Evolutionary conservation across 2,797 vertebrate genomes (phyloP).

Genomic region (Hydrocynus forskahlii): DNA sequence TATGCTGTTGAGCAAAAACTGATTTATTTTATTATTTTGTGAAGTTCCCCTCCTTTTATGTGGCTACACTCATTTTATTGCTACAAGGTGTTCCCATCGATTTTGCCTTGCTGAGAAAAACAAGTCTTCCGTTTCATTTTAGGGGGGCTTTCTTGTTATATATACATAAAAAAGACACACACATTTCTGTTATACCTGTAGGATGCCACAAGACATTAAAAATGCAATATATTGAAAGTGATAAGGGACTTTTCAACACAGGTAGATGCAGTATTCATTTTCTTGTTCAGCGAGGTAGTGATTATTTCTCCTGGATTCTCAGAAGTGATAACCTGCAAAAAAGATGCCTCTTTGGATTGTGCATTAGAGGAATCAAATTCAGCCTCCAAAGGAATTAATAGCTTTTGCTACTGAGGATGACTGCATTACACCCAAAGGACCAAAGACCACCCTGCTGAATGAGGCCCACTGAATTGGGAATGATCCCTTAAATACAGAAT

Average conservation of each 20-base stretch:
- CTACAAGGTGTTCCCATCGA: slow-evolving; percentile 42
- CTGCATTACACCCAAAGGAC: slow-evolving; percentile 2
- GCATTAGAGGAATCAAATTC: slow-evolving; percentile 59
- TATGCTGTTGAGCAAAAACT: slow-evolving; percentile 10
- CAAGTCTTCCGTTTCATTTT: slow-evolving; percentile 28
- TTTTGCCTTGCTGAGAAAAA: slow-evolving; percentile 46
- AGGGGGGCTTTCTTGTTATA: slow-evolving; percentile 25
- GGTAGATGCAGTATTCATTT: slow-evolving; percentile 59
- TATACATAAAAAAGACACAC: slow-evolving; percentile 9
- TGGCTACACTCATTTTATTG: slow-evolving; percentile 40
- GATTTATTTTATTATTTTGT: slow-evolving; percentile 1
- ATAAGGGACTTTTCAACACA: slow-evolving; percentile 62
- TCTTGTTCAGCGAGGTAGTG: slow-evolving; percentile 53
- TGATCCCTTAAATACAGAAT: slow-evolving; percentile 26
- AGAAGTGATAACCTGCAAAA: slow-evolving; percentile 55
- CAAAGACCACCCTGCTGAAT: slow-evolving; percentile 19
- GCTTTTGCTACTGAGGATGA: slow-evolving; percentile 36
- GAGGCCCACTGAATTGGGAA: slow-evolving; percentile 3
- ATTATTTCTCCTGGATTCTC: slow-evolving; percentile 64
- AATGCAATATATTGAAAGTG: slow-evolving; percentile 27
- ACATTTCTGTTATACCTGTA: slow-evolving; percentile 29
- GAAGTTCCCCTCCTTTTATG: slow-evolving; percentile 39
- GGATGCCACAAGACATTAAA: slow-evolving; percentile 21
- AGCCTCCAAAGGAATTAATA: slow-evolving; percentile 45
- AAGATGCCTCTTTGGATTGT: slow-evolving; percentile 51